Evolutionary conservation across 2,888 invertebrate species (phyloP).

Genomic region (Coremacera marginata): DNA sequence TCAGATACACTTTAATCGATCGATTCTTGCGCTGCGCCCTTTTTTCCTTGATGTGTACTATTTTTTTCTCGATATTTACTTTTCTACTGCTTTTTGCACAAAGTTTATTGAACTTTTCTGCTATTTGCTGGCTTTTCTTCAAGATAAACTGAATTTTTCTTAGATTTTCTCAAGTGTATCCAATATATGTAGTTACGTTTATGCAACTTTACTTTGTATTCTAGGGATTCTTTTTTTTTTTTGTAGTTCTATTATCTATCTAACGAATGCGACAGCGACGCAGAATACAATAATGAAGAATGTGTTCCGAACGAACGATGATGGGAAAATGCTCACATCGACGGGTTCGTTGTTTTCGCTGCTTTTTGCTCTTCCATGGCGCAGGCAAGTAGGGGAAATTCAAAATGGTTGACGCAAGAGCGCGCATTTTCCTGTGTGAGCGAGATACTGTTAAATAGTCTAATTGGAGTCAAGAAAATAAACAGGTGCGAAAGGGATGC

Average conservation of each 20-base stretch:
- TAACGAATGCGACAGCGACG: constrained; percentile 27
- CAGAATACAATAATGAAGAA: constrained; percentile 17
- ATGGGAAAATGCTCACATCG: constrained; percentile 32
- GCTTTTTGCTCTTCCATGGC: not conserved
- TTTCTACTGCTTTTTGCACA: not conserved
- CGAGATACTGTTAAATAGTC: not conserved
- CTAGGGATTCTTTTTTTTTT: not conserved
- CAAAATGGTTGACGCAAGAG: constrained; percentile 24
- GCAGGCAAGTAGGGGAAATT: constrained; percentile 20
- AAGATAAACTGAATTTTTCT: not conserved
- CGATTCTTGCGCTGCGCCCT: constrained; percentile 30
- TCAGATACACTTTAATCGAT: constrained; percentile 36
- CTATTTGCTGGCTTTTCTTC: not conserved
- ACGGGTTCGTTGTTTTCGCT: not conserved
- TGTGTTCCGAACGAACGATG: constrained; percentile 19
- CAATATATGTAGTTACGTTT: not conserved
- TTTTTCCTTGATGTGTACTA: constrained; percentile 15
- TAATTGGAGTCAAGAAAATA: not conserved
- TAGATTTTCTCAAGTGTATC: not conserved
- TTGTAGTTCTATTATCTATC: constrained; percentile 14
- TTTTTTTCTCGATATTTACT: constrained; percentile 9
- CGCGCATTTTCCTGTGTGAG: constrained; percentile 21
- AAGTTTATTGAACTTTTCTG: constrained; percentile 32
- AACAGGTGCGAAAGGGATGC: not conserved
- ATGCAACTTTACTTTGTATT: constrained; percentile 3